Evolutionary conservation across 2,113 vertebrate genomes (phyloP), one percentile per base, ranked within the genome.

Genomic region (Labeo rohita): DNA sequence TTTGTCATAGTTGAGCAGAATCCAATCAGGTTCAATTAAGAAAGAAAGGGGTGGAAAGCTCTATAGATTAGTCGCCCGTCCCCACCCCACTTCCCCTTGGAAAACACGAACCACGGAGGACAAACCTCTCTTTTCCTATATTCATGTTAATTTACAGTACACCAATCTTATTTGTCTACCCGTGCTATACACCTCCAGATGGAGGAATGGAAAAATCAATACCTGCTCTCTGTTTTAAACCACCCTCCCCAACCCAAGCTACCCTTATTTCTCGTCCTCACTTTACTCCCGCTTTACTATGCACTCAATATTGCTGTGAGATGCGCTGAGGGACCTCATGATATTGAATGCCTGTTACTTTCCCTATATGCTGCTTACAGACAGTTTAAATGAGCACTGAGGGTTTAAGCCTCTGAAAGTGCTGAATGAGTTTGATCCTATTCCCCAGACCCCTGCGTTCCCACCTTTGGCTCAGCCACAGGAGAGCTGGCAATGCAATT

Each of bases 1-100:
- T 84, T 73, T 84, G 68, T 84, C 50, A 84, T 74, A 56, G 82
- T 97, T 92, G 88, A 92, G 93, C 91, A 95, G 92, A 91, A 92
- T 90, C 92, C 92, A 86, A 91, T 93, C 90, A 65, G 87, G 16
- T 76, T 56, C 84, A 83, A 66, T 84, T 36, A 73, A 83, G 39
- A 83, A 78, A 87, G 65, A 80, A 84, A 84, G 79, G 83, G 84
- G 84, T 89, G 86, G 88, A 84, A 81, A 81, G 11, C n/a, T 66
- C 83, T 85, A 80, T 6, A 83, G 83, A 72, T 85, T 87, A 83
- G 79, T 78, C 52, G 21, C 66, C 21, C 2, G 15, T 13, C n/a
- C 34, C 85, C 50, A 72, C 52, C 70, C 34, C 54, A 59, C 49
- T 43, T 72, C 36, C 79, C 79, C 9, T 50, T 59, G 73, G 36